Base-by-base conservation (phyloP, 2,797 vertebrate species). In the Erpetoichthys calabaricus region DNA sequence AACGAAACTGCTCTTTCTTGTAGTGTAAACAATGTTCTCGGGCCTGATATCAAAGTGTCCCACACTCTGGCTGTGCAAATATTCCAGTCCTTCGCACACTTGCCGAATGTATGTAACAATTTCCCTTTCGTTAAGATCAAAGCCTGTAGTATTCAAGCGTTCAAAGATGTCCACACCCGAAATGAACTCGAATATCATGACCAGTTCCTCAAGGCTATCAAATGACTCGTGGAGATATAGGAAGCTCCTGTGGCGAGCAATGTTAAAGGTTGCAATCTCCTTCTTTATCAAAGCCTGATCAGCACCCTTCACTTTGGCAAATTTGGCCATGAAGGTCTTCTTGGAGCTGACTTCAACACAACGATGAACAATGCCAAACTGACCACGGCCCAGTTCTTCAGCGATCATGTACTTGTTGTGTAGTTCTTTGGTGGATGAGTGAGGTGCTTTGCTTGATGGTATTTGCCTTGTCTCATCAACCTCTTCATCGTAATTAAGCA, bases 101-200 rank as follows among this genome's bases (percentile, higher is more conserved):
- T 99, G 96, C 62, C 77, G 86, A 51, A 94, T 70, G 1, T 98
- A 99, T 58, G 70, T 90, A 54, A 89, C 76, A 64, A 99, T 89
- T 80, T 91, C 92, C 65, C 80, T 82, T 77, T 99, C 95, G 59
- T 77, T 92, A 4, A 99, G 82, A 70, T 96, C 92, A 83, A 99
- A 99, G 62, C 89, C 88, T 55, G 89, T 67, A 60, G 86, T 85
- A 60, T 73, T 81, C 56, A 99, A 83, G 66, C 91, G 89, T 73
- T 99, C 97, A 70, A 98, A 98, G 70, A 99, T 94, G 68, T 99
- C 97, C 46, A 75, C 75, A 49, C 97, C 97, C 44, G 97, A 99
- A 75, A 98, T 87, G 64, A 99, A 99, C 67, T 99, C 97, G 68
- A 89, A 98, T 67, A 99, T 93, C 89, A 99, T 86, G 61, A 98